These are phyloP conservation scores for Micrastur ruficollis DNA, from an alignment of 2,797 vertebrate genomes.

Conservation along the genomic window DNA sequence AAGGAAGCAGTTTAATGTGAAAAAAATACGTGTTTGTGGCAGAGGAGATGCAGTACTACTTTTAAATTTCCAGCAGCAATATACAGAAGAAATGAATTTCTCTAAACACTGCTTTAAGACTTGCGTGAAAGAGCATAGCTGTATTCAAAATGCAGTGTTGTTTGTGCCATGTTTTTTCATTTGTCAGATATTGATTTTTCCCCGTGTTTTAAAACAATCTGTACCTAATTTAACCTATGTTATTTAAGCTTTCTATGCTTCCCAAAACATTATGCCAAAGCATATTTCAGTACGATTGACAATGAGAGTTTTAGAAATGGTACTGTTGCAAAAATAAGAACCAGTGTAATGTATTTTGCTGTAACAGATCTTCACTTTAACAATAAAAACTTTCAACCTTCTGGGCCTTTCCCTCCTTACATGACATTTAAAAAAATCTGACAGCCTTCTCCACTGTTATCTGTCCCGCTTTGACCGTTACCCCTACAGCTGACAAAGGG, in stretches of 20 bases:
- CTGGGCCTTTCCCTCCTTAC: background rate
- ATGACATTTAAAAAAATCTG: background rate
- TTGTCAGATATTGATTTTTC: constrained; percentile 13
- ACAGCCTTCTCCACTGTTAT: background rate
- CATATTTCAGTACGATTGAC: background rate
- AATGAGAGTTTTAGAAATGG: background rate
- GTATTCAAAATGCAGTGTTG: background rate
- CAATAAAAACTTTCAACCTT: background rate
- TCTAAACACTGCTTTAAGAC: background rate
- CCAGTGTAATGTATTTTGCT: background rate
- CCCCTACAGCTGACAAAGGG: background rate
- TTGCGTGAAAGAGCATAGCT: background rate
- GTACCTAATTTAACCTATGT: constrained; percentile 35
- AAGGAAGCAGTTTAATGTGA: background rate
- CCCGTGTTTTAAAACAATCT: constrained; percentile 40
- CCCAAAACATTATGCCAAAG: constrained; percentile 13
- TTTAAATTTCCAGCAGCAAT: background rate
- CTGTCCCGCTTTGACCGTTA: background rate
- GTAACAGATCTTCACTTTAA: background rate
- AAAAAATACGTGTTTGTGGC: background rate
- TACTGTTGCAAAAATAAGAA: background rate
- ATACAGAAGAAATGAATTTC: background rate
- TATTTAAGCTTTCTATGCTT: constrained; percentile 23
- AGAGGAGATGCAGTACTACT: background rate
- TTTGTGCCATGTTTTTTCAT: background rate